Percentiles rank a stretch among this genome's conserved stretches.
Evolutionary conservation across 2,797 vertebrate species (phyloP).

Genomic region (Pelochelys cantorii): DNA sequence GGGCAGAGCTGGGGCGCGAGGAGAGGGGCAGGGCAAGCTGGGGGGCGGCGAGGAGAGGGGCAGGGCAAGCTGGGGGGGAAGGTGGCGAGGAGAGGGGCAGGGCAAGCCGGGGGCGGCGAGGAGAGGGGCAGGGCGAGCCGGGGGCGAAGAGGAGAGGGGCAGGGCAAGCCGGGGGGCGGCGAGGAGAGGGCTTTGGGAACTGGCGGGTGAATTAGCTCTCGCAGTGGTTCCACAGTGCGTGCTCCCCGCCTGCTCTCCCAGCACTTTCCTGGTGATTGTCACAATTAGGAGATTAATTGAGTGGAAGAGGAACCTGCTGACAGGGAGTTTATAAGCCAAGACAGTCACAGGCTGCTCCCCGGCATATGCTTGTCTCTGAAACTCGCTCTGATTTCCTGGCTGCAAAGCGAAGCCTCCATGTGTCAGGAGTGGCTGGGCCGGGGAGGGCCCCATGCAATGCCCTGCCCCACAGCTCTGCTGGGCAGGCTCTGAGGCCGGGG

Average conservation of each 20-base stretch:
- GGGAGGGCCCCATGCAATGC: background rate
- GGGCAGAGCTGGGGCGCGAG: too few relatives aligned
- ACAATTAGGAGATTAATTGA: constrained; percentile 28
- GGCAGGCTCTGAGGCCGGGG: background rate
- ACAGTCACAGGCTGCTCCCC: background rate
- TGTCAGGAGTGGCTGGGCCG: background rate
- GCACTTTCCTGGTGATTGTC: background rate
- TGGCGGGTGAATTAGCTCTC: background rate
- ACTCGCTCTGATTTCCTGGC: background rate
- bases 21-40: too few relatives aligned
- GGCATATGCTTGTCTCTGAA: background rate
- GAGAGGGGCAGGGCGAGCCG: too few relatives aligned
- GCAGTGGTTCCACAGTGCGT: background rate
- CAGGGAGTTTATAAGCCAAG: background rate
- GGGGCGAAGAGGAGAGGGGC: too few relatives aligned
- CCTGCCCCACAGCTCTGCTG: background rate
- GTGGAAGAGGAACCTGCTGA: background rate
- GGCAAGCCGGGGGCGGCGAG: too few relatives aligned
- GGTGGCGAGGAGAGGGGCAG: too few relatives aligned
- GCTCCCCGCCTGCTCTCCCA: background rate
- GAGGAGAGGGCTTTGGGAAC: too few relatives aligned
- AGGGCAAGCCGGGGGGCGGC: too few relatives aligned
- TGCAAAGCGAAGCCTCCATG: background rate
- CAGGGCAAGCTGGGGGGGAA: too few relatives aligned
- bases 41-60: too few relatives aligned